Percentiles rank a stretch among this genome's conserved stretches.
Conservation (phyloP, 2,113 vertebrate genomes). For the Clarias batrachus region DNA sequence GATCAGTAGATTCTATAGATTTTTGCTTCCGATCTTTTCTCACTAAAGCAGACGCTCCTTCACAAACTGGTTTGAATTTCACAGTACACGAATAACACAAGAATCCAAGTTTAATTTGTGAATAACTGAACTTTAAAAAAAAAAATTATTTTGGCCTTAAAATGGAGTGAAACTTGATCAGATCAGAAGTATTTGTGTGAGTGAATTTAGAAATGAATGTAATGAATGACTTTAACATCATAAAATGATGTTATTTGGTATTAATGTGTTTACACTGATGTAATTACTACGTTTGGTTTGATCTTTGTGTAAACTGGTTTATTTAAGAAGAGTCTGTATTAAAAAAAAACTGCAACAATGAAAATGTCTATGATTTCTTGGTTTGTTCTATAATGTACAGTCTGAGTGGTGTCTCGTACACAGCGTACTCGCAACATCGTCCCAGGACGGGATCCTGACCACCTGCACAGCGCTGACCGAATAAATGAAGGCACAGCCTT, state of each 20-base stretch:
- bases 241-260: background rate
- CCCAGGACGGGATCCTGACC: background rate
- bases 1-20: background rate
- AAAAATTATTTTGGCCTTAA: background rate
- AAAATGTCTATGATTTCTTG: background rate
- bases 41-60: background rate
- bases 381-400: background rate
- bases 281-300: background rate
- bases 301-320: background rate
- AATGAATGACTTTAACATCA: background rate
- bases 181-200: background rate
- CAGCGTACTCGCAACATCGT: too few species aligned
- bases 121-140: background rate
- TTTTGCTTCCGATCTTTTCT: background rate
- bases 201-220: background rate
- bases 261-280: background rate
- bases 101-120: background rate
- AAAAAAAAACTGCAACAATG: background rate
- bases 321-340: background rate
- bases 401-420: background rate
- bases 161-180: background rate
- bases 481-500: background rate
- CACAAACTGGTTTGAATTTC: background rate
- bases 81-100: background rate
- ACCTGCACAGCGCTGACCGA: background rate